A percentile compares a stretch with the other conserved stretches of the same genome.
phyloP scores from a whole-genome alignment of 2,113 vertebrate species.

The Hymenochirus boettgeri region DNA sequence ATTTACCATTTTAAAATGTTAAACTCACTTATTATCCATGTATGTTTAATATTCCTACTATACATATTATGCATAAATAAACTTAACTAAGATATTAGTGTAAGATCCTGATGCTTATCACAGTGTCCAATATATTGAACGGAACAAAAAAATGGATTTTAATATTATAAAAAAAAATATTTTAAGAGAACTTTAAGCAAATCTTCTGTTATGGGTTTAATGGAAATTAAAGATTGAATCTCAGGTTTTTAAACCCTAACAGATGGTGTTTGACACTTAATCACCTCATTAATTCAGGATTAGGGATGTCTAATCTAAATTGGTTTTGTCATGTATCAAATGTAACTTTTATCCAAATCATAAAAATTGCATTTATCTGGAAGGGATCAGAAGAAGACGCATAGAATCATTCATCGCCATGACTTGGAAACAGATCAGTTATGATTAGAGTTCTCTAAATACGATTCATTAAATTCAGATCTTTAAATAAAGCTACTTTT shows the following conservation, averaged over 20 bases:
- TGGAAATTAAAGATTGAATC: slow-evolving; percentile 3
- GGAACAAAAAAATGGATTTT: too few species aligned
- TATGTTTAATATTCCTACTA: too few species aligned
- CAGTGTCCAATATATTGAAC: too few species aligned
- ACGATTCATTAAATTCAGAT: background rate
- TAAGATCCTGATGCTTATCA: too few species aligned
- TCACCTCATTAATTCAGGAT: slow-evolving; percentile 1
- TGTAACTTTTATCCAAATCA: background rate
- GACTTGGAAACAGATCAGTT: background rate
- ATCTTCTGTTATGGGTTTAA: background rate
- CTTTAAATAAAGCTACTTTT: background rate
- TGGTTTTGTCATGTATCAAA: slow-evolving; percentile 1
- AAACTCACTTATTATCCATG: too few species aligned
- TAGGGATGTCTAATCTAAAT: slow-evolving; percentile 4
- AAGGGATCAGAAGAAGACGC: background rate
- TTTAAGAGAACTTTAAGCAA: background rate
- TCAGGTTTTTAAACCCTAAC: background rate
- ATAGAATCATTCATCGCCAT: background rate
- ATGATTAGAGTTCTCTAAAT: background rate
- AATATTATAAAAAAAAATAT: background rate
- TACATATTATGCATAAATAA: too few species aligned
- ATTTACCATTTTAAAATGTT: too few species aligned
- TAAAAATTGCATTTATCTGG: slow-evolving; percentile 3
- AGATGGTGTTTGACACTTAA: slow-evolving; percentile 3
- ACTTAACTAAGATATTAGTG: too few species aligned